Base-by-base conservation (phyloP, 2,888 invertebrate species). In the Spisula subtruncata region DNA sequence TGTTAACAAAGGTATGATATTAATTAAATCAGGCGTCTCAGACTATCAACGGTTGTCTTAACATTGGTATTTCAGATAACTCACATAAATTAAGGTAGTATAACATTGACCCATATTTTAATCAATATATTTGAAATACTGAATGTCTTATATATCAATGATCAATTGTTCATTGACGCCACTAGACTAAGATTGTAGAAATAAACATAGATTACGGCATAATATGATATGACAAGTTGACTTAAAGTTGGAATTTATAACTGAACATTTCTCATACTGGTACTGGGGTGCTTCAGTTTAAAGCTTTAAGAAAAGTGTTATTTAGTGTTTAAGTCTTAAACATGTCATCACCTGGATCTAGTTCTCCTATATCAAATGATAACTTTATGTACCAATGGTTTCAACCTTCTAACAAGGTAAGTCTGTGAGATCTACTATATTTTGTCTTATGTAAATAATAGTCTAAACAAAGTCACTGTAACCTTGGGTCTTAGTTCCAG, bases 121-220 rank as follows among this genome's bases (percentile, higher is more conserved):
- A 66, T 66, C 60, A 66, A 66, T 25, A 66, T 60, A 60, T n/a
- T n/a, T 60, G 18, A 60, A 60, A 60, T 60, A 20, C 60, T 60
- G 60, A 60, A 60, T 60, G 60, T 25, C 20, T 60, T 66, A 25
- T 12, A 25, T 25, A 66, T 66, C n/a, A 66, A 10, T 25, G 25
- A 66, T 66, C 60, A 66, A 25, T 66, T 25, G 60, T 66, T 66
- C 12, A 66, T 66, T 66, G n/a, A 66, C 25, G 0, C 10, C 5
- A n/a, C n/a, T n/a, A n/a, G n/a, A n/a, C n/a, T 8, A 25, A n/a
- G n/a, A 66, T 66, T 66, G 25, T 66, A 0, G 16, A 51, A 51
- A 51, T 16, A 16, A 51, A 51, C 12, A 41, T 41, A 41, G 41
- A 41, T 41, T 41, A 41, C 41, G 4, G 41, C 41, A 41, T 41